Conservation (phyloP, 2,888 invertebrate genomes). For the Acronicta alni region DNA sequence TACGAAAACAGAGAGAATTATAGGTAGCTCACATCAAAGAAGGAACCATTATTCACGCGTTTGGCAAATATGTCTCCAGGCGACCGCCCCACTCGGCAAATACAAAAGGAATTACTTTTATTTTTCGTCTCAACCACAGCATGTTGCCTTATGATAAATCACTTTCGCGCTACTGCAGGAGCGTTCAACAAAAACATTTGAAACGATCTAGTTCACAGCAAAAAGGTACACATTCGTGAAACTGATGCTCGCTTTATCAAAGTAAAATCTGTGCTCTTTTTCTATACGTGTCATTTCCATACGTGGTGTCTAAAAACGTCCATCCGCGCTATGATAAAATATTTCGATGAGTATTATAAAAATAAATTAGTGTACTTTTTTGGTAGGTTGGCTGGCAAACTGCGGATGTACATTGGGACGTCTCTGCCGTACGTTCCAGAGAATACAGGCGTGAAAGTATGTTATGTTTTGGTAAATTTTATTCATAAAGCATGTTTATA, state of each 20-base stretch:
- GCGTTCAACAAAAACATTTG: slow-evolving; percentile 76
- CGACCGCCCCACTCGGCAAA: slow-evolving; percentile 74
- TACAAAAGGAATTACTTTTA: slow-evolving; percentile 86
- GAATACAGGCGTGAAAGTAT: too few relatives aligned
- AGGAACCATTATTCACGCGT: slow-evolving; percentile 81
- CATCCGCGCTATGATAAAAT: neutral
- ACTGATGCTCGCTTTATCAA: slow-evolving; percentile 66
- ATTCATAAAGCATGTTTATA: too few relatives aligned
- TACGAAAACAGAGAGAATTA: slow-evolving; percentile 58
- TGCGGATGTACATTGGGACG: too few relatives aligned
- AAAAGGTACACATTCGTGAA: slow-evolving; percentile 75
- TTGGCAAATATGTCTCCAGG: slow-evolving; percentile 80
- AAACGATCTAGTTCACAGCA: slow-evolving; percentile 71
- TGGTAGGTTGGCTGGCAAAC: too few relatives aligned
- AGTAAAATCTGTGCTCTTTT: slow-evolving; percentile 54
- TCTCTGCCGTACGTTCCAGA: too few relatives aligned
- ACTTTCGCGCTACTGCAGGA: slow-evolving; percentile 78
- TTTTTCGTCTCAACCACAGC: slow-evolving; percentile 85
- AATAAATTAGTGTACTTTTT: neutral
- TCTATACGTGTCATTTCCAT: slow-evolving; percentile 37
- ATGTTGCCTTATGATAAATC: slow-evolving; percentile 87
- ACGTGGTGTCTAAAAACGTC: slow-evolving; percentile 10
- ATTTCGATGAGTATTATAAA: too few relatives aligned
- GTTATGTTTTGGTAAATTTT: too few relatives aligned
- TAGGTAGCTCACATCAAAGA: slow-evolving; percentile 62